These are phyloP conservation scores for Pantherophis alleghaniensis DNA, from an alignment of 2,797 vertebrate species.

Conservation along the genomic window DNA sequence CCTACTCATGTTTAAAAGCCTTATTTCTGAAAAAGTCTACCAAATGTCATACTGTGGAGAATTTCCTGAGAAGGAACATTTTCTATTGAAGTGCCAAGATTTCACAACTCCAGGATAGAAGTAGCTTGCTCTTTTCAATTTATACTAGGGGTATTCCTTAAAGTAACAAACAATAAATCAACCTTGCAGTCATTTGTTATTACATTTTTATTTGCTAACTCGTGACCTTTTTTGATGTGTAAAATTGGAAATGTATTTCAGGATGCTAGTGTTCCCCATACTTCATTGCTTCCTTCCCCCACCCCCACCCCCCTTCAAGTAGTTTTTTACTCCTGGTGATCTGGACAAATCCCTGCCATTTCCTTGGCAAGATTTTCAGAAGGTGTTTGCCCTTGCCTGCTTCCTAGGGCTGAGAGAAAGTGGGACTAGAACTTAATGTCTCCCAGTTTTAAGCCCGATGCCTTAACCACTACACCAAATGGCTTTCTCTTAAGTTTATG, in stretches of 20 bases:
- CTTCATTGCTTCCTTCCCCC: no score
- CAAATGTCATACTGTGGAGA: not conserved
- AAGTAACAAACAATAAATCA: not conserved
- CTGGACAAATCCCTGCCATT: not conserved
- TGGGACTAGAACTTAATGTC: not conserved
- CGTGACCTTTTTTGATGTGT: not conserved
- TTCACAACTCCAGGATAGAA: not conserved
- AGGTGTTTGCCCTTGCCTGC: not conserved
- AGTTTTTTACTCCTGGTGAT: not conserved
- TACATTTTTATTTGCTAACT: not conserved
- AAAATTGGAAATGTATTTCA: not conserved
- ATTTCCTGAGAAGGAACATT: not conserved
- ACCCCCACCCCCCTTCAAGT: not conserved
- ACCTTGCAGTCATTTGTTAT: not conserved
- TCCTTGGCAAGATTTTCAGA: not conserved
- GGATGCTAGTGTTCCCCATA: not conserved
- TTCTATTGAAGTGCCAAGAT: not conserved
- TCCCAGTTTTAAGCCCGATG: not conserved
- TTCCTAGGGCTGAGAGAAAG: not conserved
- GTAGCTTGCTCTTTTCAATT: not conserved
- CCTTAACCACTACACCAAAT: not conserved
- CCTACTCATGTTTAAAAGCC: not conserved
- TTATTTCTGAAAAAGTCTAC: not conserved
- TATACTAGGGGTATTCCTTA: not conserved
- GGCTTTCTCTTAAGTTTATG: not conserved